Conservation (phyloP, 2,888 invertebrate species). For the Stictocephala bisonia region DNA sequence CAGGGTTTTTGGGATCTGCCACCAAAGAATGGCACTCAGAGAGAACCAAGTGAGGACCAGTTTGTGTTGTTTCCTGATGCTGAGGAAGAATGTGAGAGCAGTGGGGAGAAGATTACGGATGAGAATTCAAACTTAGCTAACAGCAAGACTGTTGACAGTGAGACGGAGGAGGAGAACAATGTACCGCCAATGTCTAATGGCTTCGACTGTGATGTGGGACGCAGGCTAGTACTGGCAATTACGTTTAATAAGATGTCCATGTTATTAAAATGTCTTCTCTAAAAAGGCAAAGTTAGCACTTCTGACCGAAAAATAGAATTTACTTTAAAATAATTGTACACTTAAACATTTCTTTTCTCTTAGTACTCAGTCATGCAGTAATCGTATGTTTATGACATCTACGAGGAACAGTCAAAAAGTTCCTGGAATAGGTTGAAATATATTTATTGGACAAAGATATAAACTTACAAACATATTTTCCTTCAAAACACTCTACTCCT, state of each 20-base stretch:
- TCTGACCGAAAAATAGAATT: too few species aligned
- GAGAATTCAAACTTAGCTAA: constrained; percentile 54
- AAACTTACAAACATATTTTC: too few species aligned
- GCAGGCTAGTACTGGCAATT: constrained; percentile 56
- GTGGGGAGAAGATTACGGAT: constrained; percentile 51
- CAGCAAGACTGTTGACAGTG: constrained; percentile 17
- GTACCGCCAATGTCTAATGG: constrained; percentile 57
- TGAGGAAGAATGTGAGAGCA: constrained; percentile 65
- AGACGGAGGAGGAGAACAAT: constrained; percentile 45
- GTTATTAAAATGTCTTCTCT: background rate
- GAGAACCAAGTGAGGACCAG: constrained; percentile 64
- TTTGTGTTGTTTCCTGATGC: constrained; percentile 71
- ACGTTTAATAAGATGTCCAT: background rate
- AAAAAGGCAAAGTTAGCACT: too few species aligned
- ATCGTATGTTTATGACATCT: too few species aligned
- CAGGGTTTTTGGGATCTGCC: constrained; percentile 52
- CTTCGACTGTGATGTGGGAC: constrained; percentile 62
- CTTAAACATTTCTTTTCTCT: too few species aligned
- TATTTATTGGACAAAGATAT: too few species aligned
- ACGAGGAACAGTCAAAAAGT: too few species aligned
- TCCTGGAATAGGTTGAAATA: too few species aligned
- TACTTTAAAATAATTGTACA: too few species aligned
- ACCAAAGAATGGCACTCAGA: background rate
- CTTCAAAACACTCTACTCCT: too few species aligned
- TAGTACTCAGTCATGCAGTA: too few species aligned